phyloP scores from a whole-genome alignment of 30 jellyfish, hydroid and myxozoan species.

The Sanderia malayensis region DNA sequence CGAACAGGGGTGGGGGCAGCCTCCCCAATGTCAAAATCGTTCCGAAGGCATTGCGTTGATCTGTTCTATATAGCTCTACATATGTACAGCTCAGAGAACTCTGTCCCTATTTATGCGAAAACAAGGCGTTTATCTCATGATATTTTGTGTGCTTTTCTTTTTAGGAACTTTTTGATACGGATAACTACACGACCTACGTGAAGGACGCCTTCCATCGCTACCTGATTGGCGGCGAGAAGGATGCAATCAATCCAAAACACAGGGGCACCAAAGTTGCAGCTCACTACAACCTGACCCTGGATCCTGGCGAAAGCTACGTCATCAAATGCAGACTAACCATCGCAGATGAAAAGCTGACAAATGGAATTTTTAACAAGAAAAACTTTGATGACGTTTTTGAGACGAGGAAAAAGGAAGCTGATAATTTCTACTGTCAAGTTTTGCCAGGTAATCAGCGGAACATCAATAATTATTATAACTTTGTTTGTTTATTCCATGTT shows the following conservation, averaged over 20 bases:
- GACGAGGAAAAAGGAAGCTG: slow-evolving; percentile 64
- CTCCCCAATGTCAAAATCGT: too few species aligned
- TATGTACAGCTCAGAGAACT: too few species aligned
- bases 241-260: slow-evolving; percentile 72
- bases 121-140: too few species aligned
- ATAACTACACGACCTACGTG: slow-evolving; percentile 65
- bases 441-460: slow-evolving; percentile 86
- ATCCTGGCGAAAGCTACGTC: slow-evolving; percentile 52
- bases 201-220: slow-evolving; percentile 95
- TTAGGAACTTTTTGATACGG: slow-evolving; percentile 61
- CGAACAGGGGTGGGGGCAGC: too few species aligned
- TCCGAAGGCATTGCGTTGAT: too few species aligned
- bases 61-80: too few species aligned
- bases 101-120: too few species aligned
- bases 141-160: too few species aligned
- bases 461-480: too few species aligned
- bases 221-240: slow-evolving; percentile 66
- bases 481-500: too few species aligned
- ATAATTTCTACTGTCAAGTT: slow-evolving; percentile 62
- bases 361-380: slow-evolving; percentile 29
- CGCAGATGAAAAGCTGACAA: slow-evolving; percentile 42
- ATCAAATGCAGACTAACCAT: slow-evolving; percentile 47
- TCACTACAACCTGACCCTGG: slow-evolving; percentile 49
- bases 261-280: slow-evolving; percentile 93
- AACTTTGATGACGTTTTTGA: slow-evolving; percentile 60